A percentile compares a stretch with the other conserved stretches of the same genome.
These are phyloP conservation scores for Clusia tigrina DNA, from an alignment of 2,888 invertebrate species.

Conservation along the genomic window DNA sequence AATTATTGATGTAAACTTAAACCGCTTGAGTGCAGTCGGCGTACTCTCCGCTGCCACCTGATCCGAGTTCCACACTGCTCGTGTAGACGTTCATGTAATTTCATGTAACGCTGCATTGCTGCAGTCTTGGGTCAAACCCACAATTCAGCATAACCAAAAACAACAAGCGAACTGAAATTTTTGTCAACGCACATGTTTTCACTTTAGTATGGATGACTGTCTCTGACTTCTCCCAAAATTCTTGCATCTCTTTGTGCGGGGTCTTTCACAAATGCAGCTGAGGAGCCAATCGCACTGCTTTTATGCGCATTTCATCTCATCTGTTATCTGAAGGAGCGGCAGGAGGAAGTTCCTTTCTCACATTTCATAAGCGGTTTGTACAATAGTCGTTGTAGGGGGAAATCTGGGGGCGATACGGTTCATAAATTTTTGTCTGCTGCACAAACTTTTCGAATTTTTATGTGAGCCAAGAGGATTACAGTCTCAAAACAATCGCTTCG, in stretches of 20 bases:
- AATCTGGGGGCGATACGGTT: conserved; percentile 45
- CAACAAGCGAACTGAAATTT: conserved; percentile 16
- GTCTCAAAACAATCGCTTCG: too few species aligned
- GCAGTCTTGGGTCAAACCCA: background rate
- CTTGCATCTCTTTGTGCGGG: background rate
- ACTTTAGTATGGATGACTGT: background rate
- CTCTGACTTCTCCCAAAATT: background rate
- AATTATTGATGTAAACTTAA: conserved; percentile 51
- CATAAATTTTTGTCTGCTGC: conserved; percentile 46
- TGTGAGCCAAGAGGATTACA: too few species aligned
- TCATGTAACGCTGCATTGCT: background rate
- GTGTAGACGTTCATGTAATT: conserved; percentile 26
- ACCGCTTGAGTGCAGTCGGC: conserved; percentile 47
- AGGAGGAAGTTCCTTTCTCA: conserved; percentile 27
- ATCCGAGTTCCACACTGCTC: conserved; percentile 45
- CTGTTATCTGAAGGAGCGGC: conserved; percentile 26
- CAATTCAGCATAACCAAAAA: conserved; percentile 16
- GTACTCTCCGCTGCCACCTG: conserved; percentile 40
- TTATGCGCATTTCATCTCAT: background rate
- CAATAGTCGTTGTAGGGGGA: conserved; percentile 21
- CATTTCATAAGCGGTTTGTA: conserved; percentile 20
- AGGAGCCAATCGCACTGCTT: conserved; percentile 5
- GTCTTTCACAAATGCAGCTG: conserved; percentile 8
- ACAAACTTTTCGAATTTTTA: too few species aligned
- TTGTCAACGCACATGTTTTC: conserved; percentile 23